A percentile compares a stretch with the other conserved stretches of the same genome.
Conservation (phyloP, 2,888 invertebrate genomes). For the Nebria brevicollis region DNA sequence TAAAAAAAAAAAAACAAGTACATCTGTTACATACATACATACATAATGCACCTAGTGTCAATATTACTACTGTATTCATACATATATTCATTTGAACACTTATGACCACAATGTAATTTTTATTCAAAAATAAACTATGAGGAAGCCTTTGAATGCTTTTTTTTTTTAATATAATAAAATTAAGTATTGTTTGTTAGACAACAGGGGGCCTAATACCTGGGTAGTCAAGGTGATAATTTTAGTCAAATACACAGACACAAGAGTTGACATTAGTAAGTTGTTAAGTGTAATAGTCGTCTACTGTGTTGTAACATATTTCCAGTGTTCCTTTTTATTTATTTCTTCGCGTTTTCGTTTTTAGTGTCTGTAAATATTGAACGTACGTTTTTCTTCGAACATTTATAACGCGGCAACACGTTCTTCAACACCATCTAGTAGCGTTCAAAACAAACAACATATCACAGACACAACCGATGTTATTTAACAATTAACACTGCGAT, state of each 20-base stretch:
- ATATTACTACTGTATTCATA: too few relatives aligned
- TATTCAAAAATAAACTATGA: too few relatives aligned
- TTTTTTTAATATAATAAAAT: too few relatives aligned
- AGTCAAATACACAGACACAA: constrained; percentile 38
- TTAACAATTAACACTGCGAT: too few relatives aligned
- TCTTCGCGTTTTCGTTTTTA: too few relatives aligned
- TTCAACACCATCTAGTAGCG: constrained; percentile 1
- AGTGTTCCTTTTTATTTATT: neutral
- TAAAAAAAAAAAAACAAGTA: too few relatives aligned
- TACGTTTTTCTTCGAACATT: constrained; percentile 5
- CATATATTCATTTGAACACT: too few relatives aligned
- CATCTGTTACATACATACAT: too few relatives aligned
- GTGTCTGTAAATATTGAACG: neutral
- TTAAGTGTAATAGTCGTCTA: constrained; percentile 17
- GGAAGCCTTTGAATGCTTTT: too few relatives aligned
- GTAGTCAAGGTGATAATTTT: constrained; percentile 29
- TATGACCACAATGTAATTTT: too few relatives aligned
- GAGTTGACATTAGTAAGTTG: constrained; percentile 36
- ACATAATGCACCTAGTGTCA: too few relatives aligned
- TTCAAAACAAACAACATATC: constrained; percentile 9
- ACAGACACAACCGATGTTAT: too few relatives aligned
- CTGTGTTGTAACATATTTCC: constrained; percentile 7
- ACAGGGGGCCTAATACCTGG: constrained; percentile 12
- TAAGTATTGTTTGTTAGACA: neutral
- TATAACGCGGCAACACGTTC: neutral